phyloP scores from a whole-genome alignment of 2,113 vertebrate species.

The Phylloscopus whistleri region DNA sequence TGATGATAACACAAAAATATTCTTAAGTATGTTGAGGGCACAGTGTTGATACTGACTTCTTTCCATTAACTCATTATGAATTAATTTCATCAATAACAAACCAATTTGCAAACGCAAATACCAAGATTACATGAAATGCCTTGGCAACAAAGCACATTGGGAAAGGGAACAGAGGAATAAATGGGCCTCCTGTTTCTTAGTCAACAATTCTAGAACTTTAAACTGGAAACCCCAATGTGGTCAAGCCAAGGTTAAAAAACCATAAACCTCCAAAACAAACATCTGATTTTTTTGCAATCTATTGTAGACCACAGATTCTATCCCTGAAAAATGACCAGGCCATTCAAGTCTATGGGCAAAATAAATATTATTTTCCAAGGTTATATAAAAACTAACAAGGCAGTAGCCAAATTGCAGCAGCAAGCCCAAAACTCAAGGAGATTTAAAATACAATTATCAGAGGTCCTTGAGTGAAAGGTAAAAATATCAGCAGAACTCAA shows the following conservation, averaged over 20 bases:
- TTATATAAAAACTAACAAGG: neutral
- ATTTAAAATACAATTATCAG: neutral
- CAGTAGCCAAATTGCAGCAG: neutral
- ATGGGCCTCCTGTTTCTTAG: neutral
- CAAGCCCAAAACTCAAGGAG: neutral
- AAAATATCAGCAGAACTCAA: neutral
- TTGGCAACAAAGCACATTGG: neutral
- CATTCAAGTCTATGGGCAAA: neutral
- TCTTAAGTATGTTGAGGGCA: neutral
- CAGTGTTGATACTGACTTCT: neutral
- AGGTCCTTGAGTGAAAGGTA: neutral
- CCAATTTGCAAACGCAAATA: neutral
- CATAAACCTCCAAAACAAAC: neutral
- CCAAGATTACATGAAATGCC: neutral
- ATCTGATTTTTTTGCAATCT: neutral
- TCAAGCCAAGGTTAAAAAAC: neutral
- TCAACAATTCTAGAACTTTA: neutral
- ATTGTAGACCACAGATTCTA: neutral
- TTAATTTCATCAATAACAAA: neutral
- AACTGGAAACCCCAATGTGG: neutral
- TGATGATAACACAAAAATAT: neutral
- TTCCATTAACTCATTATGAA: neutral
- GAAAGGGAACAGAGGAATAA: neutral
- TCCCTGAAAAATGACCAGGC: neutral
- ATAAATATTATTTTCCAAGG: neutral